phyloP scores from a whole-genome alignment of 37 sponge, comb jelly and placozoan genomes.

The Ephydatia muelleri region DNA sequence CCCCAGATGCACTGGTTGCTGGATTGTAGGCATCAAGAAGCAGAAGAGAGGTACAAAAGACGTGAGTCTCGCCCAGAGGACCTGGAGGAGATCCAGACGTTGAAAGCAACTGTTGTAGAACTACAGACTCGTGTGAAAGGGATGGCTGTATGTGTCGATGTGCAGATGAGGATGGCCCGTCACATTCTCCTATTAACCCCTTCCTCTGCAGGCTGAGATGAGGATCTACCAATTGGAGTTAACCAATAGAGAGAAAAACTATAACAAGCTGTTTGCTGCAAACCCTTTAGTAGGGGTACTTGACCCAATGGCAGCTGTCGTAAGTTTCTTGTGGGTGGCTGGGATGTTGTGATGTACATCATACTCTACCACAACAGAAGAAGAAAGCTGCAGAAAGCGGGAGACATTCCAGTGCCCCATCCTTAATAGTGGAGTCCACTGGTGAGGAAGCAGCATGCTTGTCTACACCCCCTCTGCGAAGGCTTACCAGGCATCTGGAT shows the following conservation, averaged over 20 bases:
- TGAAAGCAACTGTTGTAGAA: slow-evolving; percentile 38
- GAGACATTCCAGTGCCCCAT: not conserved
- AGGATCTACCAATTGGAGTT: slow-evolving; percentile 86
- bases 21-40: slow-evolving; percentile 35
- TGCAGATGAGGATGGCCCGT: not conserved
- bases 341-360: too few relatives aligned
- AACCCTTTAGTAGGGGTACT: slow-evolving; percentile 82
- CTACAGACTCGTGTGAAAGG: slow-evolving; percentile 61
- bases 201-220: slow-evolving; percentile 79
- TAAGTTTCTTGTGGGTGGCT: not conserved
- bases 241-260: slow-evolving; percentile 93
- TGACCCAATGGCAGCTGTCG: slow-evolving; percentile 36
- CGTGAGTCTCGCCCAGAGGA: slow-evolving; percentile 71
- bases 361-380: not conserved
- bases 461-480: not conserved
- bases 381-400: not conserved
- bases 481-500: not conserved
- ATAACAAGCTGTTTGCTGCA: slow-evolving; percentile 90
- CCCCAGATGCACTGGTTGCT: not conserved
- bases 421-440: not conserved
- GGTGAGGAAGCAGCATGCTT: too few relatives aligned
- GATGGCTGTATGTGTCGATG: slow-evolving; percentile 47
- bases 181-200: not conserved
- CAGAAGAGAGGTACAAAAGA: slow-evolving; percentile 46
- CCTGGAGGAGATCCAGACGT: slow-evolving; percentile 62